Evolutionary conservation across 1,140 invertebrate genomes (phyloP).

Genomic region (Drosophila seguyi): DNA sequence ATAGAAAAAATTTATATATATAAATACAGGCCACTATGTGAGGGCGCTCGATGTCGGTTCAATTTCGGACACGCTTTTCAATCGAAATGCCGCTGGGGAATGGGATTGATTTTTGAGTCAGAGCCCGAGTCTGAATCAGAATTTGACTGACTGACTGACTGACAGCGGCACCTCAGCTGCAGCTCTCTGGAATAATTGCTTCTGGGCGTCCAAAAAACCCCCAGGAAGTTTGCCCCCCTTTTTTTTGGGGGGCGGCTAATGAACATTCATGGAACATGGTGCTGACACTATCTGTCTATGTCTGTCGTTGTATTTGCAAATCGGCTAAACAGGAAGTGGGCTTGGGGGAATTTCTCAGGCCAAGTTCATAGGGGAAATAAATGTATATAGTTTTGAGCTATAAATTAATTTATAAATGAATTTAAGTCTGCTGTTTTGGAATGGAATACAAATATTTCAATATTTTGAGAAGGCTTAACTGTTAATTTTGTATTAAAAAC

Average conservation of each 20-base stretch:
- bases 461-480: too few species aligned
- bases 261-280: constrained; percentile 54
- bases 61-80: constrained; percentile 18
- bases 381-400: neutral
- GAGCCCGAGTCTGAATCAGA: constrained; percentile 18
- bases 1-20: neutral
- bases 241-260: constrained; percentile 31
- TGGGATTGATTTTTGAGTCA: constrained; percentile 72
- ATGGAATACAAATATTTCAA: neutral
- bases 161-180: constrained; percentile 34
- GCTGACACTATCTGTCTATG: constrained; percentile 18
- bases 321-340: neutral
- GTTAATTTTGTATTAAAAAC: too few species aligned
- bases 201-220: constrained; percentile 39
- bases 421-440: neutral
- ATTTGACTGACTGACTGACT: constrained; percentile 53
- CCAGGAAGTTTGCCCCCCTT: constrained; percentile 18
- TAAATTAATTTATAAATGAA: neutral
- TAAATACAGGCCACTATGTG: neutral
- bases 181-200: constrained; percentile 61
- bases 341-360: neutral
- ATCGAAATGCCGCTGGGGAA: constrained; percentile 53
- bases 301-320: neutral
- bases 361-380: neutral
- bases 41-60: neutral